Percentiles rank a stretch among this genome's conserved stretches.
These are phyloP conservation scores for Halcyon chelicuti DNA, from an alignment of 2,797 vertebrate genomes.

Conservation along the genomic window DNA sequence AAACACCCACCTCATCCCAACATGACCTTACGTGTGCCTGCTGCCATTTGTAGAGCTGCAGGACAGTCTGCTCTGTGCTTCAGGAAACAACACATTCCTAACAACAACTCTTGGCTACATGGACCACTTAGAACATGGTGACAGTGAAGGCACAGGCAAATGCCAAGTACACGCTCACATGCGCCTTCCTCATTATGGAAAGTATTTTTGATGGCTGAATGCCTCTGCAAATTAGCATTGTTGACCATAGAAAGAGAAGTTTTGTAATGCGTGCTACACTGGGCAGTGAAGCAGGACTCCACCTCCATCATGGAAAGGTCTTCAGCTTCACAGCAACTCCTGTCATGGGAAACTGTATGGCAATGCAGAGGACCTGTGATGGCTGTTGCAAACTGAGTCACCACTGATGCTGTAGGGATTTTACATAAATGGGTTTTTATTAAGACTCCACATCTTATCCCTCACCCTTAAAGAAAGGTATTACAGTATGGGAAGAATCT, in stretches of 20 bases:
- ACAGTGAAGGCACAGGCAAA: background rate
- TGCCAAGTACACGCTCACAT: background rate
- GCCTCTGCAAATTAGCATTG: background rate
- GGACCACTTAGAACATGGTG: background rate
- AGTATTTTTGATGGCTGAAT: background rate
- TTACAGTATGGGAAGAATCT: background rate
- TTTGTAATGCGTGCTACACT: background rate
- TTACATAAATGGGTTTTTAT: background rate
- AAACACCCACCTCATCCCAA: background rate
- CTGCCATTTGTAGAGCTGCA: background rate
- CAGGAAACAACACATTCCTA: background rate
- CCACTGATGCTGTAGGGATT: background rate
- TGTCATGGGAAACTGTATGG: rapidly evolving
- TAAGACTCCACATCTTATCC: background rate
- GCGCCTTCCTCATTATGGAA: background rate
- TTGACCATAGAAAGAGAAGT: background rate
- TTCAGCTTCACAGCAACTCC: background rate
- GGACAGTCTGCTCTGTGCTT: background rate
- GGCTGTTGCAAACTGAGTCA: background rate
- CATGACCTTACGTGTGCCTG: background rate
- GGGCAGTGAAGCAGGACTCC: background rate
- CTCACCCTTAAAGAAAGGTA: background rate
- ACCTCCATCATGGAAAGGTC: background rate
- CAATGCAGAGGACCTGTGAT: background rate
- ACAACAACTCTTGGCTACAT: slow-evolving; percentile 13